Evolutionary conservation across 2,888 invertebrate species (phyloP), one percentile per base, ranked within the genome.

Genomic region (Scotopteryx bipunctaria): DNA sequence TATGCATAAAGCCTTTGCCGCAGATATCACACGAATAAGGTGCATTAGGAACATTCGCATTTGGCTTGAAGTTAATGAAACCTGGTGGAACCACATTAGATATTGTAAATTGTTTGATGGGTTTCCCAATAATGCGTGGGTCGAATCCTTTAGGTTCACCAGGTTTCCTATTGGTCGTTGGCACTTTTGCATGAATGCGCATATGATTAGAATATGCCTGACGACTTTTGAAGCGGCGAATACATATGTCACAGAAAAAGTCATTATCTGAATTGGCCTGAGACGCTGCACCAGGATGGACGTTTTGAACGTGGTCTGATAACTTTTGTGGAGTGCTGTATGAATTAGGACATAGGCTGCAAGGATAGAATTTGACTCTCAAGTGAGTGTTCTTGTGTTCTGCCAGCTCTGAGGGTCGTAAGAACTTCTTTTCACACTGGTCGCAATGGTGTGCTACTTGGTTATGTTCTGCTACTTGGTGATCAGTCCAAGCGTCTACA

Each of bases 341-440:
- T 25, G 92, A 92, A 57, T 92, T 92, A 1, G 91, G 75, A 55
- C 93, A 93, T 15, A 92, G 76, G 14, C 88, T 91, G 61, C 93
- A 93, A 0, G 92, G 91, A 57, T 93, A 94, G 38, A 94, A 91
- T 64, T 94, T 94, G 1, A 94, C 91, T 62, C 93, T 92, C 57
- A 94, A 82, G 71, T 94, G 94, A 3, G 92, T 91, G 65, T 92
- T 93, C 55, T 93, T 91, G 66, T 94, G 94, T 65, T 94, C 93
- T 0, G 92, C 91, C 1, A 94, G 80, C 59, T 94, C 93, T 0
- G 88, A 86, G 15, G 92, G 91, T 2, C 92, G 90, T 38, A 91
- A 74, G 74, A 94, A 94, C 42, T 92, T 90, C 69, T 93, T 91
- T 9, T 92, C 92, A 63, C 94, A 94, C 38, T 94, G 92, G 8